Evolutionary conservation across 2,888 invertebrate genomes (phyloP), one percentile per base, ranked within the genome.

Genomic region (Nasonovia ribisnigri): DNA sequence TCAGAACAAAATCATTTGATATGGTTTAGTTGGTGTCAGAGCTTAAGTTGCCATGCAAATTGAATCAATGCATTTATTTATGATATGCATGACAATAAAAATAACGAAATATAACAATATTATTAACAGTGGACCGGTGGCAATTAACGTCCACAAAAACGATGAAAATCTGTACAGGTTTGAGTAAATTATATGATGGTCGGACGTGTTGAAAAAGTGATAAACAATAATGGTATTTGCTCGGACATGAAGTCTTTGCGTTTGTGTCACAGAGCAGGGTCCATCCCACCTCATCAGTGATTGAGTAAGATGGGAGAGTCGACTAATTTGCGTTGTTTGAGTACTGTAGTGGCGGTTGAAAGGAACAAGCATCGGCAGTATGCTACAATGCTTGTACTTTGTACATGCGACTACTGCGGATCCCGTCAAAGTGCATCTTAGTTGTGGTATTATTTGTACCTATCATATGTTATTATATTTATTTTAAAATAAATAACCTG

Each of bases 401-500:
- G 29, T 60, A 60, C 29, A 29, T 29, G 60, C 16, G 13, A 67
- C n/a, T 67, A 16, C n/a, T 67, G 16, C 5, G 0, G 2, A 67
- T 16, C 5, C 13, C 16, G 5, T 67, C 13, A 67, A n/a, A 67
- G 16, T 67, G 16, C n/a, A n/a, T n/a, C 16, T 67, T n/a, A 67
- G n/a, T n/a, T n/a, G 4, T 67, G 36, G 20, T 77, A 77, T 42
- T 77, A 77, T 67, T n/a, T 67, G n/a, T 16, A n/a, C n/a, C n/a
- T n/a, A n/a, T 36, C 2, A 77, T 20, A 2, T 77, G 8, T 77
- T 36, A 77, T 8, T 77, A 77, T 36, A 77, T 36, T 77, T 2
- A 77, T 36, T 77, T 77, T 77, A 20, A 36, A 77, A 77, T 43
- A 43, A 57, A 16, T 86, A 48, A 96, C 96, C 96, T 96, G 96